Evolutionary conservation across 2,888 invertebrate genomes (phyloP), one percentile per base, ranked within the genome.

Genomic region (Heliconius cydno): DNA sequence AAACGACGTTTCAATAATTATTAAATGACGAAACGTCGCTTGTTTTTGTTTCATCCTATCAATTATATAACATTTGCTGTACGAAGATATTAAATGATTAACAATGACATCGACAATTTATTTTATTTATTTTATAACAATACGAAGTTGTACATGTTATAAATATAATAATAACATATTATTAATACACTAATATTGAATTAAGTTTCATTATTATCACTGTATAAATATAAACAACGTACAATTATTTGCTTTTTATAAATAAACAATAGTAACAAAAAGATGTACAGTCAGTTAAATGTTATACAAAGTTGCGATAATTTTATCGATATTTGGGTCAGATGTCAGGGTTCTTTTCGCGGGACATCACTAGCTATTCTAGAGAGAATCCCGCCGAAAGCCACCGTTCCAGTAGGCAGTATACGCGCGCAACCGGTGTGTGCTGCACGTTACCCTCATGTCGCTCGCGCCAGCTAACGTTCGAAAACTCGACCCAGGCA

Each of bases 341-440:
- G 86, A 88, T 82, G 81, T 78, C 78, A 80, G 38, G 77, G 81
- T 82, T 81, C 77, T 79, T 82, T 80, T 77, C 74, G 80, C 72
- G 80, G 84, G 28, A 82, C 86, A 84, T 82, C 86, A 84, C 85
- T 85, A 75, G 75, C 28, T 41, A 22, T 80, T 80, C 75, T 75
- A 80, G 80, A 82, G 84, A 85, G 85, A 85, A 86, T 89, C 89
- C 88, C 90, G 89, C 89, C 86, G 87, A 89, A 89, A 88, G 85
- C 83, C 79, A 82, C 82, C 84, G 84, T 84, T 84, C 81, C 77
- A 81, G 82, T 84, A 70, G 86, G 83, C 90, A 92, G 92, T 92
- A 86, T 84, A 82, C 89, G 90, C 91, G 90, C 89, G 92, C 88
- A 88, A 89, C 90, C 90, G 88, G 91, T 90, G 89, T 88, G 90